phyloP scores from a whole-genome alignment of 2,113 vertebrate species.

The Ceyx margarethae region DNA sequence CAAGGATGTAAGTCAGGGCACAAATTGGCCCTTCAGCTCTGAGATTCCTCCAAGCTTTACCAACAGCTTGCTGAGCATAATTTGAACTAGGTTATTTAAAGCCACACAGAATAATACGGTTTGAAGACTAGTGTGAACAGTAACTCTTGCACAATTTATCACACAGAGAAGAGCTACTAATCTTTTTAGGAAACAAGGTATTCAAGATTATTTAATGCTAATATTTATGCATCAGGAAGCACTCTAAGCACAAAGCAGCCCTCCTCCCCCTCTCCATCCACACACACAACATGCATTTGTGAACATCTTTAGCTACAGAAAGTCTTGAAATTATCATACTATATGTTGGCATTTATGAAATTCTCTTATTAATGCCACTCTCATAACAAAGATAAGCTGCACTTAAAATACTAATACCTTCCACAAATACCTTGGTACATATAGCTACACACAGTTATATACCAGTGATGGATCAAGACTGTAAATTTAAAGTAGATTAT shows the following conservation, averaged over 20 bases:
- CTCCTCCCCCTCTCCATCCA: neutral
- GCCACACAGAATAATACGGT: constrained; percentile 68
- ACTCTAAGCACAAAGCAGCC: constrained; percentile 57
- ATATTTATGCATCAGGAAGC: constrained; percentile 79
- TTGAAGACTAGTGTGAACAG: constrained; percentile 69
- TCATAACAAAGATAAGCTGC: constrained; percentile 30
- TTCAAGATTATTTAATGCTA: constrained; percentile 82
- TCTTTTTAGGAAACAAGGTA: constrained; percentile 80
- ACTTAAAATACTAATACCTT: constrained; percentile 48
- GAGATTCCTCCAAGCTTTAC: constrained; percentile 62
- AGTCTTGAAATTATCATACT: constrained; percentile 22
- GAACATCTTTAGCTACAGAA: constrained; percentile 57
- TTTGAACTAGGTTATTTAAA: constrained; percentile 77
- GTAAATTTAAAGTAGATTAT: constrained; percentile 33
- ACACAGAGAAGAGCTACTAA: constrained; percentile 77
- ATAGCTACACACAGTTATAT: constrained; percentile 3
- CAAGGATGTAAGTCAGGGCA: constrained; percentile 48
- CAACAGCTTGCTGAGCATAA: constrained; percentile 67
- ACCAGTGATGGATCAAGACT: neutral
- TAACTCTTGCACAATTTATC: constrained; percentile 81
- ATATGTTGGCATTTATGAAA: constrained; percentile 36
- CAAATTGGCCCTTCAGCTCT: constrained; percentile 52
- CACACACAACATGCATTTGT: constrained; percentile 12
- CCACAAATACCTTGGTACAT: constrained; percentile 47
- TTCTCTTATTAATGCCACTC: constrained; percentile 67